Conservation (phyloP, 2,888 invertebrate species). For the Bimastos eiseni region DNA sequence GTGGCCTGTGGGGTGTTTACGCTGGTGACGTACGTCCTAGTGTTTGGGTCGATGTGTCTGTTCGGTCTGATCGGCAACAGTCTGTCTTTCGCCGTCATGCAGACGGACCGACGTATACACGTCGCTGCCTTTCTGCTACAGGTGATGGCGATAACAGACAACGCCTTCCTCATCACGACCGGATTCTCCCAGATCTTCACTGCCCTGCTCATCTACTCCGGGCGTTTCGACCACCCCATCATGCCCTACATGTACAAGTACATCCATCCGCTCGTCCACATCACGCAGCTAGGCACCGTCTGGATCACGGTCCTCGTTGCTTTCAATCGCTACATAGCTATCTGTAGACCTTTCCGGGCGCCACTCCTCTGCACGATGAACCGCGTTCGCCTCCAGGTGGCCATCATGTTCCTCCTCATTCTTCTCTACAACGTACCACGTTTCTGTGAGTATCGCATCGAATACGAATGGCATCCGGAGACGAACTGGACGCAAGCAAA, state of each 20-base stretch:
- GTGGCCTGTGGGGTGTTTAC: neutral
- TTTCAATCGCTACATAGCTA: slow-evolving; percentile 46
- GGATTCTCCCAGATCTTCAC: slow-evolving; percentile 41
- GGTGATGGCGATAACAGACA: slow-evolving; percentile 44
- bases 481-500: slow-evolving; percentile 27
- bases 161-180: slow-evolving; percentile 44
- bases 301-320: slow-evolving; percentile 47
- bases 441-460: slow-evolving; percentile 42
- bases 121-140: slow-evolving; percentile 44
- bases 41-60: slow-evolving; percentile 8
- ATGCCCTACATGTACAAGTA: slow-evolving; percentile 37
- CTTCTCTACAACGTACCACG: slow-evolving; percentile 45
- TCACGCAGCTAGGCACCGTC: slow-evolving; percentile 45
- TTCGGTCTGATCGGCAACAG: slow-evolving; percentile 42
- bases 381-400: slow-evolving; percentile 42
- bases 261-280: slow-evolving; percentile 45
- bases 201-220: slow-evolving; percentile 36
- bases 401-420: slow-evolving; percentile 33
- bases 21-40: slow-evolving; percentile 18
- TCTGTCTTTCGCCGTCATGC: slow-evolving; percentile 44
- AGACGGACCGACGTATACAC: slow-evolving; percentile 39
- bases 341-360: slow-evolving; percentile 46
- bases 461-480: neutral
- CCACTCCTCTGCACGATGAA: slow-evolving; percentile 41
- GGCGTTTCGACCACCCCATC: slow-evolving; percentile 27